Base-by-base conservation (phyloP, 2,113 vertebrate genomes). In the Bufo gargarizans region DNA sequence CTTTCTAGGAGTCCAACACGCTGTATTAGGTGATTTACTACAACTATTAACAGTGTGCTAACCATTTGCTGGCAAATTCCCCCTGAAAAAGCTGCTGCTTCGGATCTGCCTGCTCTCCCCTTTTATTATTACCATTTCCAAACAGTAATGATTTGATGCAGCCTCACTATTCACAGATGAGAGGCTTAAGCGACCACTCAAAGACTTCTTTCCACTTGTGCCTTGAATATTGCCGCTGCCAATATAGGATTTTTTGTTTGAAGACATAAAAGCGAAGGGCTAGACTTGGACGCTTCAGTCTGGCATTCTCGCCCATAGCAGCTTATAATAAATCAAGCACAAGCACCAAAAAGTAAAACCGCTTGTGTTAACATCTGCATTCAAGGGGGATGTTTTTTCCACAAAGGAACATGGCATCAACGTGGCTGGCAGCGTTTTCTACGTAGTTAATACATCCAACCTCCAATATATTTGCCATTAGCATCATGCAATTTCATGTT, bases 21-120 rank as follows among this genome's bases (percentile, higher is more conserved):
- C 56, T 63, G 49, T 55, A 84, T 71, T 71, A 19, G n/a, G 85
- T 67, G 47, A 86, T 86, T 71, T 78, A 67, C 85, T 65, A 43
- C 63, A 65, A 78, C 74, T 50, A 78, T 86, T 84, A 84, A 49
- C 74, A 67, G 85, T 55, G 63, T 69, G 65, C 82, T 84, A n/a
- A 49, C 61, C 56, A 53, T 53, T 78, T 86, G 76, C 58, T 77
- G 74, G 19, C 49, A 86, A 67, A 86, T 67, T 79, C 76, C 20
- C 85, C 58, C 77, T 55, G 76, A 33, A 43, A 33, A 50, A 65
- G 6, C 76, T 78, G 85, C 59, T 61, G 69, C n/a, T 85, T 85
- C 67, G n/a, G 53, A 55, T n/a, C 49, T 72, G 12, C 67, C 43
- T 55, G 53, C 22, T 86, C 59, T 78, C 55, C 74, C 12, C 63